Percentiles rank a stretch among this genome's conserved stretches.
phyloP scores from a whole-genome alignment of 2,113 vertebrate genomes.

The Crypturellus undulatus region DNA sequence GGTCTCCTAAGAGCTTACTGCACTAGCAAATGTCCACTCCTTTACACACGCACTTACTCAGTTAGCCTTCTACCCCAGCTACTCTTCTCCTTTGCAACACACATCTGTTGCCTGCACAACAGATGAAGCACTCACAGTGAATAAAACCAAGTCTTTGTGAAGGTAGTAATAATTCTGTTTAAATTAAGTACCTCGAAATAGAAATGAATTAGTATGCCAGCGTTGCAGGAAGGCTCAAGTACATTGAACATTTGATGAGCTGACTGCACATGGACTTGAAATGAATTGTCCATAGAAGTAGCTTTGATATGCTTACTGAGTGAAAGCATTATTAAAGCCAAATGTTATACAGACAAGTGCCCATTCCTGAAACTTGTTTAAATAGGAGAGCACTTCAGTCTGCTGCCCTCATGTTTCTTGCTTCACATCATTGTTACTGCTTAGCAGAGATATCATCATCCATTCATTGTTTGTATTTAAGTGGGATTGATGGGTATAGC shows the following conservation, averaged over 20 bases:
- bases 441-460: background rate
- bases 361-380: background rate
- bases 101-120: too few relatives aligned
- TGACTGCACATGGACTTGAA: background rate
- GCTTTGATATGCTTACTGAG: background rate
- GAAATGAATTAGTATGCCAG: background rate
- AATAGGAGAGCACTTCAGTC: background rate
- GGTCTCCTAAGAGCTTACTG: background rate
- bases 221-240: background rate
- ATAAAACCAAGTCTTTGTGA: background rate
- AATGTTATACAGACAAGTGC: background rate
- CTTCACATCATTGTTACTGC: background rate
- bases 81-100: background rate
- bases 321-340: background rate
- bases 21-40: background rate
- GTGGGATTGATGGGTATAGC: background rate
- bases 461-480: background rate
- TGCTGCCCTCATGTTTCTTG: background rate
- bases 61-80: background rate
- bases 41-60: background rate
- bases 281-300: background rate
- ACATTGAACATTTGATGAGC: background rate
- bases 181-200: background rate
- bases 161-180: background rate
- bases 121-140: background rate